Evolutionary conservation across 1,140 invertebrate species (phyloP).

Genomic region (Apis cerana): DNA sequence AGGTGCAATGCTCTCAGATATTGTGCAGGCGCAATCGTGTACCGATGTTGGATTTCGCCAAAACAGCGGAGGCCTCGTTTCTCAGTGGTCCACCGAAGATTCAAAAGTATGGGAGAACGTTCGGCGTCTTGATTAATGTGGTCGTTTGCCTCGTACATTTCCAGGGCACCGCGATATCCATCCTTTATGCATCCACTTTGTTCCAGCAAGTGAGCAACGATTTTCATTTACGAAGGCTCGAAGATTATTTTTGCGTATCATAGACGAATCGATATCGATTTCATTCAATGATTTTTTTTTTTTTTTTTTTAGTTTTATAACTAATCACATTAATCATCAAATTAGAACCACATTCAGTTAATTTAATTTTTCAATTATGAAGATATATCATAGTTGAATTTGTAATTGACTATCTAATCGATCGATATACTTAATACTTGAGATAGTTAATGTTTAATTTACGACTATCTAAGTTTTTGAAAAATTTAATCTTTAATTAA

Average conservation of each 20-base stretch:
- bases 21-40: slow-evolving; percentile 74
- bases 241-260: background rate
- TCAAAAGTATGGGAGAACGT: slow-evolving; percentile 73
- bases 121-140: slow-evolving; percentile 70
- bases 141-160: slow-evolving; percentile 70
- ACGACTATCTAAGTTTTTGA: too few species aligned
- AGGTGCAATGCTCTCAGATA: slow-evolving; percentile 79
- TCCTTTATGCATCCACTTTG: slow-evolving; percentile 68
- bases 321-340: too few species aligned
- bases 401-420: too few species aligned
- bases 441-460: too few species aligned
- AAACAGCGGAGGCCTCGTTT: slow-evolving; percentile 82
- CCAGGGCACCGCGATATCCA: slow-evolving; percentile 65
- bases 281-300: too few species aligned
- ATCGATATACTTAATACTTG: too few species aligned
- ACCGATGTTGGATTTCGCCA: slow-evolving; percentile 80
- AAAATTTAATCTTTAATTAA: too few species aligned
- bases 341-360: too few species aligned
- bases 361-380: too few species aligned
- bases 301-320: too few species aligned
- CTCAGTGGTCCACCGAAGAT: slow-evolving; percentile 78
- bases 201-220: slow-evolving; percentile 68
- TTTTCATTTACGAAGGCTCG: background rate
- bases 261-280: background rate
- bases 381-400: too few species aligned